These are phyloP conservation scores for Globicephala melas DNA, from an alignment of 2,113 vertebrate species.

Conservation along the genomic window DNA sequence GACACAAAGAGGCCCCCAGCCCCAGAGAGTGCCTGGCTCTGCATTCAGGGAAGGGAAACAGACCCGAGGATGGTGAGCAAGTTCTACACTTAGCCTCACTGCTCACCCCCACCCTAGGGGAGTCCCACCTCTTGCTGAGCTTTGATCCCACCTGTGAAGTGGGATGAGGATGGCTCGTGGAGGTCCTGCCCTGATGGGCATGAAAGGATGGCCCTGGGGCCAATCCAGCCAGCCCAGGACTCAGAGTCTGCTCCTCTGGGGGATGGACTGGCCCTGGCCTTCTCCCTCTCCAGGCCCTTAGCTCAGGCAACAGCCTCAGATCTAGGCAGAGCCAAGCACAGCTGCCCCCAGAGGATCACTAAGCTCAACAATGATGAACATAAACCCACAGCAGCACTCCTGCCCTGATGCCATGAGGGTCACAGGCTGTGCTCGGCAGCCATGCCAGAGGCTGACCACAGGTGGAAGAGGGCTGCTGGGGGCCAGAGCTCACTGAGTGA, in stretches of 20 bases:
- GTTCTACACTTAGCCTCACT: not conserved
- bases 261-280: not conserved
- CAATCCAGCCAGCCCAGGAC: not conserved
- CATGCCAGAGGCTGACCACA: not conserved
- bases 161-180: not conserved
- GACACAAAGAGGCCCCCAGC: not conserved
- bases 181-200: not conserved
- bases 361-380: not conserved
- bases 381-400: not conserved
- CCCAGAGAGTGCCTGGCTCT: not conserved
- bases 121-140: not conserved
- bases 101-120: not conserved
- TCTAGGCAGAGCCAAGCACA: not conserved
- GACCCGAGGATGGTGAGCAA: not conserved
- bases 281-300: not conserved
- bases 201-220: not conserved
- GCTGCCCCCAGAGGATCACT: not conserved
- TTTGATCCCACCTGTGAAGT: not conserved
- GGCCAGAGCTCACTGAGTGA: not conserved
- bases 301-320: not conserved
- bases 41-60: not conserved
- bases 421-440: not conserved
- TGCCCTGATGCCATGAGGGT: not conserved
- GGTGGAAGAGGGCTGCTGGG: not conserved
- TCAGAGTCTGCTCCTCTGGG: not conserved